A percentile compares a stretch with the other conserved stretches of the same genome.
phyloP scores from a whole-genome alignment of 2,113 vertebrate genomes.

The Apaloderma vittatum region DNA sequence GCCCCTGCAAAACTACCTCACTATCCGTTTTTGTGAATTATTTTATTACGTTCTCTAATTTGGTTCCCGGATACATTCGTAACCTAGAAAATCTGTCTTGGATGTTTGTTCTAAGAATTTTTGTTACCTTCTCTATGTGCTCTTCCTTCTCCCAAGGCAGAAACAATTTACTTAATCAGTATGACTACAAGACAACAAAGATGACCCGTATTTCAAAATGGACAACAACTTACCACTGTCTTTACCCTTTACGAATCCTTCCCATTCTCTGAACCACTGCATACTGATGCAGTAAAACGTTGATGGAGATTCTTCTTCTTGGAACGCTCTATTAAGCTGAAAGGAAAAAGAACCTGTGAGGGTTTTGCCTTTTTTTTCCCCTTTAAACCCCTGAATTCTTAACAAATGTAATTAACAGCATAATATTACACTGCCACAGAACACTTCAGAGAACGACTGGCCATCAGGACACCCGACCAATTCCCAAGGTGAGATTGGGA shows the following conservation, averaged over 20 bases:
- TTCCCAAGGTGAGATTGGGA: not conserved
- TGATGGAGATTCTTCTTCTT: conserved; percentile 95
- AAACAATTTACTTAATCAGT: not conserved
- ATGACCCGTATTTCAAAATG: not conserved
- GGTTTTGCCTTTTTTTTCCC: not conserved
- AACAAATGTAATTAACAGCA: not conserved
- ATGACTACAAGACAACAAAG: not conserved
- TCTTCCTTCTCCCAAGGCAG: not conserved
- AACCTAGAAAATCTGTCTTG: not conserved
- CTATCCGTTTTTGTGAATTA: not conserved
- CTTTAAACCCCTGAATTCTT: not conserved
- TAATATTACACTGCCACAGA: not conserved
- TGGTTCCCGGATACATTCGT: not conserved
- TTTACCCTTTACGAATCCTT: conserved; percentile 98
- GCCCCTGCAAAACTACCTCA: not conserved
- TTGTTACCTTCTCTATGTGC: not conserved
- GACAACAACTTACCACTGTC: conserved; percentile 89
- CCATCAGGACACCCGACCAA: not conserved
- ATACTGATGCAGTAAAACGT: conserved; percentile 99
- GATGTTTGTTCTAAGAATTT: not conserved
- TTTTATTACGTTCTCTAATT: not conserved
- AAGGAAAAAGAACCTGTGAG: not conserved
- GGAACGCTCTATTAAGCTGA: conserved; percentile 98
- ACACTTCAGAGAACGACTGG: not conserved
- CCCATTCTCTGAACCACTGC: conserved; percentile 99